Percentiles rank a stretch among this genome's conserved stretches.
phyloP scores from a whole-genome alignment of 2,888 invertebrate species.

The Sipunculus nudus region DNA sequence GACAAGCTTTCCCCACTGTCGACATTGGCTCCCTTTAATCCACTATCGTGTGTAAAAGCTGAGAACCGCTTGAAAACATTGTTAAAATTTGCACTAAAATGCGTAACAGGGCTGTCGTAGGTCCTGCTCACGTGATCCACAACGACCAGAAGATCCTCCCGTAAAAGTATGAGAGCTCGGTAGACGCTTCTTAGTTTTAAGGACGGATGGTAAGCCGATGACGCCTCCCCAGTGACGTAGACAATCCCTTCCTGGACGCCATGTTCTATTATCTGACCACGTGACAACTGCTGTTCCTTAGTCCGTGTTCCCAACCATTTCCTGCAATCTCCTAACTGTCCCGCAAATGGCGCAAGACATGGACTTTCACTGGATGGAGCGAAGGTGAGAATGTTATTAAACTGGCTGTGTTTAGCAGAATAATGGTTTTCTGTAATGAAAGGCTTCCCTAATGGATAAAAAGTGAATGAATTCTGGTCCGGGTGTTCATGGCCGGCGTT shows the following conservation, averaged over 20 bases:
- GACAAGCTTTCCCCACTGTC: too few species aligned
- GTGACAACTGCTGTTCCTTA: background rate
- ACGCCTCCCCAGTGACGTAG: constrained; percentile 9
- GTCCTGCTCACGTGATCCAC: constrained; percentile 4
- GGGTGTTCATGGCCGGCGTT: constrained; percentile 24
- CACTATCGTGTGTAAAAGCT: background rate
- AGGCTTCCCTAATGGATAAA: constrained; percentile 5
- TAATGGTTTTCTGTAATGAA: constrained; percentile 17
- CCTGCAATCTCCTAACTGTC: constrained; percentile 20
- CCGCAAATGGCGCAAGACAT: constrained; percentile 10
- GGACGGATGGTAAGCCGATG: background rate
- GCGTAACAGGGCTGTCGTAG: constrained; percentile 1
- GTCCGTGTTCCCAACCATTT: constrained; percentile 8
- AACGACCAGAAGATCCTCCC: background rate
- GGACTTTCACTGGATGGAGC: background rate
- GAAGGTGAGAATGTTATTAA: constrained; percentile 14
- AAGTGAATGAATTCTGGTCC: constrained; percentile 24
- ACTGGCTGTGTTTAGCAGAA: constrained; percentile 8
- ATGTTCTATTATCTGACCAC: constrained; percentile 1
- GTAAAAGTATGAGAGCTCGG: background rate
- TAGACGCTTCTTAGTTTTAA: background rate
- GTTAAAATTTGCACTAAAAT: constrained; percentile 1
- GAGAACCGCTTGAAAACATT: background rate
- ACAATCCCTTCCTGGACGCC: background rate
- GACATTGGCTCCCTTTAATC: background rate